Percentiles rank a stretch among this genome's conserved stretches.
Conservation (phyloP, 2,113 vertebrate genomes). For the Channa maculata region DNA sequence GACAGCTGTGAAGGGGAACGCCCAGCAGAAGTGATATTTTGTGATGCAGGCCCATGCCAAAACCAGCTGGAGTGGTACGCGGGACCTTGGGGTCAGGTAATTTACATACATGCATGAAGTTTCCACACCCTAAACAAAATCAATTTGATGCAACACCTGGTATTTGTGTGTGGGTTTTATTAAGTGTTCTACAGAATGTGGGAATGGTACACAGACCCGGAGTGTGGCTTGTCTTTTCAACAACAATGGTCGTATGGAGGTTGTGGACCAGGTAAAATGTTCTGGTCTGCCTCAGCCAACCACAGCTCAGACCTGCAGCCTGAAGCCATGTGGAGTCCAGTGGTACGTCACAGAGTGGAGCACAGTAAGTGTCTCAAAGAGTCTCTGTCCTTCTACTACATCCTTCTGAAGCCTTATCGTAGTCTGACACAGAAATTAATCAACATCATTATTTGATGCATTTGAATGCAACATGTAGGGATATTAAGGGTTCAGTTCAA, state of each 20-base stretch:
- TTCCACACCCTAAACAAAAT: background rate
- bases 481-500: background rate
- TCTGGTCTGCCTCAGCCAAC: conserved; percentile 80
- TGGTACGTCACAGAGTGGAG: conserved; percentile 89
- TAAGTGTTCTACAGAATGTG: conserved; percentile 90
- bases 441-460: background rate
- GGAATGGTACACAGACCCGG: conserved; percentile 85
- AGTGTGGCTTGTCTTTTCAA: conserved; percentile 85
- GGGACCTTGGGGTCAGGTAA: conserved; percentile 93
- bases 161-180: background rate
- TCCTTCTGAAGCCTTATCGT: background rate
- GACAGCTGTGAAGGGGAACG: conserved; percentile 90
- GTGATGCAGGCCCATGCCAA: conserved; percentile 87
- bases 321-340: conserved; percentile 79
- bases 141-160: background rate
- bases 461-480: background rate
- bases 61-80: conserved; percentile 90
- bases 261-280: conserved; percentile 79
- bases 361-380: conserved; percentile 70
- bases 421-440: background rate
- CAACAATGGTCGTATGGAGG: conserved; percentile 75
- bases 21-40: conserved; percentile 82
- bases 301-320: conserved; percentile 81
- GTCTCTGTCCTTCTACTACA: background rate
- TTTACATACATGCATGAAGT: background rate